These are phyloP conservation scores for Epinotia bilunana DNA, from an alignment of 2,888 invertebrate genomes.

Conservation along the genomic window DNA sequence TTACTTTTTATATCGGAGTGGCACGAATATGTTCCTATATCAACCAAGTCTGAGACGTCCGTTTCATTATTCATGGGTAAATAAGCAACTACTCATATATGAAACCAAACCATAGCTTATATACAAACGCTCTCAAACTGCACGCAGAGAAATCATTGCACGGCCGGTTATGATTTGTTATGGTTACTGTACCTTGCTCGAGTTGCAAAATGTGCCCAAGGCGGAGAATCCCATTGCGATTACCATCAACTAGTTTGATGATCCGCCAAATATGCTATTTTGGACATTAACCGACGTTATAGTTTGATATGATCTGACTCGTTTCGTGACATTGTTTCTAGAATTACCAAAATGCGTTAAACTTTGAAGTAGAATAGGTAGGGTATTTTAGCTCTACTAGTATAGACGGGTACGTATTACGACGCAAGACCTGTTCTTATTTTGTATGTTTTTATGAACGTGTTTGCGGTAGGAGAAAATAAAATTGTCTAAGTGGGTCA, in stretches of 20 bases:
- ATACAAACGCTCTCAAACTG: slow-evolving; percentile 11
- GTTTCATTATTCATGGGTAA: neutral
- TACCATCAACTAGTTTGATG: slow-evolving; percentile 22
- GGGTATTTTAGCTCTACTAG: too few relatives aligned
- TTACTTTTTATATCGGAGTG: too few relatives aligned
- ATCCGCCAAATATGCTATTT: slow-evolving; percentile 35
- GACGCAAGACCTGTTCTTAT: neutral
- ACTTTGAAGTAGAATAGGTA: neutral
- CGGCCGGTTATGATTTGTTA: slow-evolving; percentile 29
- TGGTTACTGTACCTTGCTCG: slow-evolving; percentile 37
- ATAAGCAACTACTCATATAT: slow-evolving; percentile 2
- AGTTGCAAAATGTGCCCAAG: slow-evolving; percentile 38
- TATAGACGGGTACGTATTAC: neutral
- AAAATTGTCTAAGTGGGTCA: too few relatives aligned
- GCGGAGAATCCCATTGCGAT: slow-evolving; percentile 35
- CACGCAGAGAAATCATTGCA: slow-evolving; percentile 29
- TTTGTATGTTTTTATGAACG: neutral
- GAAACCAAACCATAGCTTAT: slow-evolving; percentile 3
- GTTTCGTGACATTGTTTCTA: slow-evolving; percentile 33
- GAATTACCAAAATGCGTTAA: slow-evolving; percentile 10
- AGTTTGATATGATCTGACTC: slow-evolving; percentile 32
- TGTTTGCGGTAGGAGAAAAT: too few relatives aligned
- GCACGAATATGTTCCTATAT: too few relatives aligned
- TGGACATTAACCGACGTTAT: slow-evolving; percentile 17
- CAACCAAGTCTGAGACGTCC: neutral